Evolutionary conservation across 2,888 invertebrate genomes (phyloP), one percentile per base, ranked within the genome.

Genomic region (Pandemis heparana): DNA sequence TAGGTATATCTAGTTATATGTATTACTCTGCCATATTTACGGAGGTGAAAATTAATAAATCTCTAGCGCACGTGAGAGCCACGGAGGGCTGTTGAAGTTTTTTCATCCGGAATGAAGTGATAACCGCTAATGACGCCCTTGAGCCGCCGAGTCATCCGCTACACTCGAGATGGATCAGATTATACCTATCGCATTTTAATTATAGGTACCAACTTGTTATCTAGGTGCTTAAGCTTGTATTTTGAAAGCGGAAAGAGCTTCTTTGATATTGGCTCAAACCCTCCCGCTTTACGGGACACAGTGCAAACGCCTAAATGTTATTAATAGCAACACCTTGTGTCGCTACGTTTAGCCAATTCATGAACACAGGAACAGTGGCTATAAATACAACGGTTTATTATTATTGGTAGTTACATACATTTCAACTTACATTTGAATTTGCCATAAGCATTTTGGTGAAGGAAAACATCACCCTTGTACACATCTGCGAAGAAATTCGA

Each of bases 31-130:
- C 85, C 89, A 89, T 92, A 92, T 93, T 92, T 90, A 90, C 87
- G 88, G 85, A 89, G 92, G 87, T 90, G 87, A 88, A 90, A 93
- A 94, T 94, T 92, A 94, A 94, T 94, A 94, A 94, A 94, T 92
- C 94, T 88, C 87, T 89, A 84, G 88, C 85, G 91, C 89, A 92
- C 91, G 89, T 91, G 89, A 90, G 92, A 87, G 85, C 78, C 81
- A 81, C 79, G 80, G 86, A 90, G 92, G 86, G 90, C 89, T 91
- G 94, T 94, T 94, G 92, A 94, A 92, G 91, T 89, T 94, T 94
- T 94, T 94, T 94, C 94, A 94, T 83, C 91, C 88, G 94, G 94
- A 94, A 94, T 93, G 94, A 90, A 94, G 94, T 94, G 94, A 94
- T 94, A 94, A 94, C 94, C 92, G 88, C 93, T 94, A 94, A 94